Base-by-base conservation (phyloP, 2,888 invertebrate genomes). In the Drosophila helvetica region DNA sequence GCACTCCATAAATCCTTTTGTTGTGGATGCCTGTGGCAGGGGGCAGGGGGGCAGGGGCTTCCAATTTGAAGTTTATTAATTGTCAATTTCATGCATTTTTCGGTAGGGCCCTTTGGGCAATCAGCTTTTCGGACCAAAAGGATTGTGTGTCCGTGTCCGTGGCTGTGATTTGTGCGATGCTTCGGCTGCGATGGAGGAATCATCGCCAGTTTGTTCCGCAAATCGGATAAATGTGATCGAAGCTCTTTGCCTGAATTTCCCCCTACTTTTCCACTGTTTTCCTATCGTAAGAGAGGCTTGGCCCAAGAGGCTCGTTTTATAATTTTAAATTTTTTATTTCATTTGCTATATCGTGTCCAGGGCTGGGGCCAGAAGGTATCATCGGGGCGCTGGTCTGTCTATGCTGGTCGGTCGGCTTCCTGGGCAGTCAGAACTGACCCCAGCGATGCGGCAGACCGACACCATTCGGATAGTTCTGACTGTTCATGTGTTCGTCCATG, bases 21-120 rank as follows among this genome's bases (percentile, higher is more conserved):
- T 54, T 48, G 42, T 67, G n/a, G 33, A 0, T 17, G 30, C 45
- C 19, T 10, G 17, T 17, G 17, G 15, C 15, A 6, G 22, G 33
- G 1, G 48, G 25, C 25, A 1, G 1, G 5, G 15, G 15, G 10
- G 27, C 12, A 0, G 30, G 48, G 50, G 63, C 63, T 63, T 33
- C 68, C 89, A 73, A 71, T 75, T 68, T 71, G 45, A 70, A 75
- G 75, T 88, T 84, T 89, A 88, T 89, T 84, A 84, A 89, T 84
- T 89, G 88, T 75, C 83, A 85, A 85, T 87, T 88, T 73, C 74
- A 55, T 73, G 68, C 33, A 62, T 57, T 51, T 59, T 57, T 74
- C 46, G 56, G 51, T 45, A 27, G 52, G 22, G 53, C 63, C 84
- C 22, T 27, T 42, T 7, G 53, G 42, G 45, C 30, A 51, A 22